These are phyloP conservation scores for Lathamus discolor DNA, from an alignment of 2,113 vertebrate genomes.

Conservation along the genomic window DNA sequence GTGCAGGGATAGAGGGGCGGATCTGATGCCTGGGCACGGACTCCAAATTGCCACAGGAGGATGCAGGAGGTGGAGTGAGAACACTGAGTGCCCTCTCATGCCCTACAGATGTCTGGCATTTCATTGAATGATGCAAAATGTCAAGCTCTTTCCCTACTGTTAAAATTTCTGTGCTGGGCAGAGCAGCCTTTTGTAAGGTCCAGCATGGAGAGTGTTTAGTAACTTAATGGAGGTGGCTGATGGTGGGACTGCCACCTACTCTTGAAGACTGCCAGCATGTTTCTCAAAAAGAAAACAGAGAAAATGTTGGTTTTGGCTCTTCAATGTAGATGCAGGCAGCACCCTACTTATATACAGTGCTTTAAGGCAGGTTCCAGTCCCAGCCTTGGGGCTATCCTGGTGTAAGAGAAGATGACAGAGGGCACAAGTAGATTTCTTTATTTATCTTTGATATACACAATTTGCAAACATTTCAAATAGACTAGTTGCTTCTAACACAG, in stretches of 20 bases:
- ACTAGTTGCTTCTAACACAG: neutral
- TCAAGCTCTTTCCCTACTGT: neutral
- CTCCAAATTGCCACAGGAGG: accelerated
- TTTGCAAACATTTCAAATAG: neutral
- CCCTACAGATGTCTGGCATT: neutral
- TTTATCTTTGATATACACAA: neutral
- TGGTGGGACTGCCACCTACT: neutral
- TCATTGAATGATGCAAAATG: neutral
- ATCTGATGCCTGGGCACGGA: accelerated
- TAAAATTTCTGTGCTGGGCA: neutral
- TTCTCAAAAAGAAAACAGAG: neutral
- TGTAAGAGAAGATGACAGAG: neutral
- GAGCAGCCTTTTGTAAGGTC: neutral
- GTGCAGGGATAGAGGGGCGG: accelerated
- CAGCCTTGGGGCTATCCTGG: neutral
- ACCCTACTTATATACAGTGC: neutral
- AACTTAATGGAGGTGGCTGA: neutral
- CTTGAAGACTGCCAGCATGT: neutral
- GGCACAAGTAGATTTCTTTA: neutral
- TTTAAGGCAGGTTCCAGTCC: neutral
- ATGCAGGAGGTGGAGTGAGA: neutral
- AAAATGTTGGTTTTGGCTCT: neutral
- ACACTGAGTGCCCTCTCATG: neutral
- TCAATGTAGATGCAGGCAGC: neutral
- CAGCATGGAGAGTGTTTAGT: neutral